phyloP scores from a whole-genome alignment of 2,797 vertebrate genomes.

The Enteromius fasciolatus region DNA sequence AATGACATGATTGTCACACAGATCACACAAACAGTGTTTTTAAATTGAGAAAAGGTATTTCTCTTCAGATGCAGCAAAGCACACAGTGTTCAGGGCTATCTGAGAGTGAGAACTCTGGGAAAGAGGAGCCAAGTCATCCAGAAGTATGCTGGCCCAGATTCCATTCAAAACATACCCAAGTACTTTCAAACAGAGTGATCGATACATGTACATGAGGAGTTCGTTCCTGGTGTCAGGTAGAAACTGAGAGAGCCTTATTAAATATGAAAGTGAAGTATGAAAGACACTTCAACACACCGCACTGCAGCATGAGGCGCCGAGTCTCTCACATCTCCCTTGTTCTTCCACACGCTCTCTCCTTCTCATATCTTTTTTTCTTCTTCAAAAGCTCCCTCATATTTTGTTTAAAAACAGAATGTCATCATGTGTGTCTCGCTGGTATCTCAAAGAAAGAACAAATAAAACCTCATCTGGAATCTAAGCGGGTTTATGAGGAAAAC shows the following conservation, averaged over 20 bases:
- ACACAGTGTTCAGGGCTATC: not conserved
- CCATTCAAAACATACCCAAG: not conserved
- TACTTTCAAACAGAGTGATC: slow-evolving; percentile 6
- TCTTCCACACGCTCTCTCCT: not conserved
- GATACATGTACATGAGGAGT: slow-evolving; percentile 8
- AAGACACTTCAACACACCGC: slow-evolving; percentile 39
- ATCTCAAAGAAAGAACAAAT: slow-evolving; percentile 8
- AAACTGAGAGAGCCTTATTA: slow-evolving; percentile 42
- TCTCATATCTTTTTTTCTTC: slow-evolving; percentile 31
- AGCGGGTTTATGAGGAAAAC: not conserved
- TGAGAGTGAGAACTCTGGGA: slow-evolving; percentile 1
- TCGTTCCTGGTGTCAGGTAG: slow-evolving; percentile 20
- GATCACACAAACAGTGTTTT: not conserved
- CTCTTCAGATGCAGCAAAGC: not conserved
- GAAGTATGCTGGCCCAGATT: not conserved
- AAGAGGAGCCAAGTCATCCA: slow-evolving; percentile 1
- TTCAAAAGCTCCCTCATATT: slow-evolving; percentile 7
- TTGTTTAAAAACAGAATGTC: slow-evolving; percentile 8
- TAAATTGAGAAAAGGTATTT: not conserved
- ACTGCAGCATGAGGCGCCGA: slow-evolving; percentile 25
- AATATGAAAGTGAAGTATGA: slow-evolving; percentile 50
- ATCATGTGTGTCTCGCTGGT: not conserved
- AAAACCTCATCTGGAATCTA: not conserved
- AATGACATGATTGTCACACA: not conserved
- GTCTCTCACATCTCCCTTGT: slow-evolving; percentile 28